Evolutionary conservation across 1,140 invertebrate genomes (phyloP).

Genomic region (Leptoteleia sp.): DNA sequence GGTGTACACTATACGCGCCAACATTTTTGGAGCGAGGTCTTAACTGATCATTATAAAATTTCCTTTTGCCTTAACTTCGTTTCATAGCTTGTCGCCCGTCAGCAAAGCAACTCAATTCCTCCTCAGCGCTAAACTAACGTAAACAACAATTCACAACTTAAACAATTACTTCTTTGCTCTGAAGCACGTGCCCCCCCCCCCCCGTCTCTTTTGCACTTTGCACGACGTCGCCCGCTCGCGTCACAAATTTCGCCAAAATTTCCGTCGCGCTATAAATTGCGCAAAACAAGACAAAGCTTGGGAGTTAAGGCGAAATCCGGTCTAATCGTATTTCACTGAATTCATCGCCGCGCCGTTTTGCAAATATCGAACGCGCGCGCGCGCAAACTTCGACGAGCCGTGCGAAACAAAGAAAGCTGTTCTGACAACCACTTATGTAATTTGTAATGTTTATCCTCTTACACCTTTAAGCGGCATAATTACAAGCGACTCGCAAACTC

Average conservation of each 20-base stretch:
- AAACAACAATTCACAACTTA: constrained; percentile 37
- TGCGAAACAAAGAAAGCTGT: constrained; percentile 22
- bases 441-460: constrained; percentile 34
- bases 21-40: background rate
- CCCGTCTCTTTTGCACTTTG: background rate
- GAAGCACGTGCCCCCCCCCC: no score
- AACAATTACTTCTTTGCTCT: constrained; percentile 36
- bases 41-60: constrained; percentile 5
- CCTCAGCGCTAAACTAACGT: constrained; percentile 5
- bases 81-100: constrained; percentile 3
- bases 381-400: constrained; percentile 7
- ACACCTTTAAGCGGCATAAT: constrained; percentile 31
- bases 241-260: constrained; percentile 7
- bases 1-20: no score
- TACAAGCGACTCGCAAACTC: constrained; percentile 30
- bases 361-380: constrained; percentile 19
- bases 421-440: constrained; percentile 13
- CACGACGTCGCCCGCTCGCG: background rate
- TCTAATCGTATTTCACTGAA: constrained; percentile 15
- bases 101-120: constrained; percentile 14
- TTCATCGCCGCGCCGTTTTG: background rate
- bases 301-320: background rate
- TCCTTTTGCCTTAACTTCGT: constrained; percentile 4
- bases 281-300: constrained; percentile 21
- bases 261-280: constrained; percentile 7